Base-by-base conservation (phyloP, 2,797 vertebrate species). In the Pygocentrus nattereri region DNA sequence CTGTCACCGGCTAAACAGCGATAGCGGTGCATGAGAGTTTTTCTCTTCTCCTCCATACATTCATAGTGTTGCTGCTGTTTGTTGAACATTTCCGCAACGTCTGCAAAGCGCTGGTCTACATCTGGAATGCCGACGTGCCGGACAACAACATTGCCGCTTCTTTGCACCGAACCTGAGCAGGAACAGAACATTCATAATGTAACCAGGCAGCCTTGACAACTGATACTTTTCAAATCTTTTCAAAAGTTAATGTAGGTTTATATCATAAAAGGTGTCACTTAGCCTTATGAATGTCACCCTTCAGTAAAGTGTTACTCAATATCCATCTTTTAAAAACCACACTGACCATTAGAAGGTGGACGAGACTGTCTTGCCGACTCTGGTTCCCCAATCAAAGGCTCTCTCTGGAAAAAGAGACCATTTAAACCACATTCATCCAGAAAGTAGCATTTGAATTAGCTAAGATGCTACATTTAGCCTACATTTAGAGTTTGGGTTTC, bases 51-150 rank as follows among this genome's bases (percentile, higher is more conserved):
- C 11, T 81, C 81, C 91, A 95, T 91, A 19, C 74, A 58, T 71
- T 93, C 85, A 19, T 92, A 90, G 68, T 87, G 68, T n/a, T 89
- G 87, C 12, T 93, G 93, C 78, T 95, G 95, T 83, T 91, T 72
- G 18, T 94, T 95, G 61, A 95, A 95, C 3, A 82, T 93, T 67
- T 95, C 92, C 0, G 91, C 91, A 76, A 93, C 81, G 1, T 95
- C 93, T 1, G 44, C 69, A 82, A 96, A 94, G 49, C 89, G 90
- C 75, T 80, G 85, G 84, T 96, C 94, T 56, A 95, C 74, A 71
- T 93, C 91, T 4, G 87, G 65, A 64, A 94, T 85, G 1, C 92
- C 87, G 15, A 94, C 85, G 12, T 87, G 84, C 71, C 91, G 92
- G 79, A 90, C 88, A 23, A 58, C 69, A 82, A 95, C 76, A 76